phyloP scores from a whole-genome alignment of 2,888 invertebrate species.

The Latheticus oryzae region DNA sequence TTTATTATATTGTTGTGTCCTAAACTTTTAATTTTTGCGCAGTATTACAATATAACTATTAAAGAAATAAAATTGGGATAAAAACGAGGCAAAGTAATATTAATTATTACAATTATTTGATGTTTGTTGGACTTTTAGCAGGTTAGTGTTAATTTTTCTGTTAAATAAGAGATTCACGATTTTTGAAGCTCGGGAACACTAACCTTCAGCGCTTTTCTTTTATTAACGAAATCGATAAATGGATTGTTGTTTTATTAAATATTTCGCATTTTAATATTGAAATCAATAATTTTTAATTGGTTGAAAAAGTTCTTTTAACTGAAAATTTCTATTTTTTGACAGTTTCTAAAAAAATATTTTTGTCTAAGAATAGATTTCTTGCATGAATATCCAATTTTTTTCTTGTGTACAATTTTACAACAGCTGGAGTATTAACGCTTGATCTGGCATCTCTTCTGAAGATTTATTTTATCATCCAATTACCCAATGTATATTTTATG shows the following conservation, averaged over 20 bases:
- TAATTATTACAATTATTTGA: conserved; percentile 8
- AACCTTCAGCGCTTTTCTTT: conserved; percentile 15
- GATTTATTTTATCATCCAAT: background rate
- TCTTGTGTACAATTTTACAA: conserved; percentile 1
- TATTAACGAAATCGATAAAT: conserved; percentile 12
- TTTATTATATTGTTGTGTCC: too few relatives aligned
- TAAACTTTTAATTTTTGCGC: too few relatives aligned
- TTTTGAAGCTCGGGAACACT: conserved; percentile 2
- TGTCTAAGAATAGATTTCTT: too few relatives aligned
- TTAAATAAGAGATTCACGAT: conserved; percentile 11
- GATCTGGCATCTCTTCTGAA: background rate
- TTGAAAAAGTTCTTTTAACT: too few relatives aligned
- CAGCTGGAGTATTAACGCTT: background rate
- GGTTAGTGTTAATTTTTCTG: conserved; percentile 6
- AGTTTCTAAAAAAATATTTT: too few relatives aligned
- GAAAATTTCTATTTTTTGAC: too few relatives aligned
- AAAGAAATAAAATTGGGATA: background rate
- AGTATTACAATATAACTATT: too few relatives aligned
- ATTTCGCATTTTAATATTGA: too few relatives aligned
- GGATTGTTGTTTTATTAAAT: too few relatives aligned
- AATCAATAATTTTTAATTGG: too few relatives aligned
- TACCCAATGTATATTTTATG: background rate
- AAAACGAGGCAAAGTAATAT: conserved; percentile 7
- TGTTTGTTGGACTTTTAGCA: conserved; percentile 18
- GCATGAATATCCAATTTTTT: too few relatives aligned